Base-by-base conservation (phyloP, 2,113 vertebrate genomes). In the Clupea harengus region DNA sequence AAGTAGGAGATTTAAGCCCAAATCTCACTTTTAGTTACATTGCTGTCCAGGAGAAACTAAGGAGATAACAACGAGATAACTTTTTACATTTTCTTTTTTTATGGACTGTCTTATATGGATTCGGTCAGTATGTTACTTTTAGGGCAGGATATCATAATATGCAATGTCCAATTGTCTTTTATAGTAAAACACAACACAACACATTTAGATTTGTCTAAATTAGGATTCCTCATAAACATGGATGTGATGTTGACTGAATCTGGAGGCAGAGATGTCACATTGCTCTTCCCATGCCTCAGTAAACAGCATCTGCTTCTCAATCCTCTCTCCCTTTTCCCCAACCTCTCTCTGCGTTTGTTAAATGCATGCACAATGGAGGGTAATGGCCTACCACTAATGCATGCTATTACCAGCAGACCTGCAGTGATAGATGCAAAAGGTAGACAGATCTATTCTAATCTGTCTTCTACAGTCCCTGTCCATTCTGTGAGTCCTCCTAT, bases 361-460 rank as follows among this genome's bases (percentile, higher is more conserved):
- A 90, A 88, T 89, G 88, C 86, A 90, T 90, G 86, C 88, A 89
- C 89, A 89, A 90, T 83, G 88, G 88, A 87, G 88, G 88, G 89
- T 89, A 90, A 90, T 90, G 89, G 88, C 87, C 89, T 90, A 85
- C 86, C 88, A 90, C 88, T 89, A 90, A 90, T 89, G 88, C 88
- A 81, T 87, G 88, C 89, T 90, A 90, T 90, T 90, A 90, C 85
- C 85, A 85, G 82, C 85, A 87, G 85, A 81, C 87, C 88, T 83
- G 82, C 86, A 60, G 57, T 90, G 89, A 90, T 90, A 87, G 88
- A 90, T 90, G 64, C 8, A 32, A 72, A 72, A 72, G 64, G 64
- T 72, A 72, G 64, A 72, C 64, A 28, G 64, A 72, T 72, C 64
- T 72, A 72, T 72, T 72, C 64, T 28, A 28, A 72, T 72, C 64